Evolutionary conservation across 2,888 invertebrate species (phyloP).

Genomic region (Lysandra bellargus): DNA sequence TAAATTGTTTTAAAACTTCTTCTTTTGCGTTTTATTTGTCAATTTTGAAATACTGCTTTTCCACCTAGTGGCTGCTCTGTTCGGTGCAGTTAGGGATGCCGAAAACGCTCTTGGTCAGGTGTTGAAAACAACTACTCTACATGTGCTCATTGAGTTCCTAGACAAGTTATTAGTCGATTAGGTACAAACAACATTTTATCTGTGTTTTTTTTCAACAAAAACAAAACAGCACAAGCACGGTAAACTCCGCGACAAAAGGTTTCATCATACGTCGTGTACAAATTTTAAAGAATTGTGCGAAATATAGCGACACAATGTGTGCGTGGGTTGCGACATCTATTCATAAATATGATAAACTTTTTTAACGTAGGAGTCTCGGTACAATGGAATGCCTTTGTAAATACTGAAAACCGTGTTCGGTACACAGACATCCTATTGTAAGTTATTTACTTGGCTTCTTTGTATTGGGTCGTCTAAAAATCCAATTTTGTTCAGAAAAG

Average conservation of each 20-base stretch:
- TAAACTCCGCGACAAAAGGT: slow-evolving; percentile 21
- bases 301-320: slow-evolving; percentile 28
- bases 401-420: slow-evolving; percentile 23
- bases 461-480: slow-evolving; percentile 23
- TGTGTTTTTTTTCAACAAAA: background rate
- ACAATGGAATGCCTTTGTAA: slow-evolving; percentile 28
- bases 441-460: slow-evolving; percentile 13
- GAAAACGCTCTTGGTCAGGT: background rate
- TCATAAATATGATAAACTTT: slow-evolving; percentile 30
- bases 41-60: too few species aligned
- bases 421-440: slow-evolving; percentile 18
- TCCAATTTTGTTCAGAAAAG: slow-evolving; percentile 3
- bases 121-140: background rate
- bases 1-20: too few species aligned
- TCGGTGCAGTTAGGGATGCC: too few species aligned
- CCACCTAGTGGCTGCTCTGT: too few species aligned
- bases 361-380: slow-evolving; percentile 4
- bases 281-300: slow-evolving; percentile 28
- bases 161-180: background rate
- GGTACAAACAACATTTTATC: background rate
- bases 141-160: background rate
- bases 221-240: background rate
- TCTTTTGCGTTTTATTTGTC: too few species aligned
- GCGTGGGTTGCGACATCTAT: slow-evolving; percentile 29
- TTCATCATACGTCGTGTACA: slow-evolving; percentile 29